A percentile compares a stretch with the other conserved stretches of the same genome.
Evolutionary conservation across 2,113 vertebrate genomes (phyloP).

Genomic region (Nanorana parkeri): DNA sequence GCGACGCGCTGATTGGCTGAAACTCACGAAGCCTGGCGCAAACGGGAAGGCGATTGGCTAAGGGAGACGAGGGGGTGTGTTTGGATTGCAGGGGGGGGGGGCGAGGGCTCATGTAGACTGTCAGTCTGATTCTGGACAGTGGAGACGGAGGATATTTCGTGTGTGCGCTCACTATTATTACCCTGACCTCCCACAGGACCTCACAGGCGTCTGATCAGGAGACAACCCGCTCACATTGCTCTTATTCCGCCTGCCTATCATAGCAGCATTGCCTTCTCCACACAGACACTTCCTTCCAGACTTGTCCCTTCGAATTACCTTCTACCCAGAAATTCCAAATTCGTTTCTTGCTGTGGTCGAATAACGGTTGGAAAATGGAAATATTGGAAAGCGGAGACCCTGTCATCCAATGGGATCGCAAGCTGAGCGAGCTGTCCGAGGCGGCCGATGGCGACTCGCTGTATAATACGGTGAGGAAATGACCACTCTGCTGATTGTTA

Average conservation of each 20-base stretch:
- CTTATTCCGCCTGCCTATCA: background rate
- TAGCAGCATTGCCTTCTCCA: background rate
- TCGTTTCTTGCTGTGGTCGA: background rate
- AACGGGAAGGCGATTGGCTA: conserved; percentile 51
- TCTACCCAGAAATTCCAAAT: background rate
- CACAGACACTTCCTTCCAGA: background rate
- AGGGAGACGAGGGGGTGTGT: background rate
- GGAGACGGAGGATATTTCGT: background rate
- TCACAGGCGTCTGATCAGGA: background rate
- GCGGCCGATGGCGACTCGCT: conserved; percentile 82
- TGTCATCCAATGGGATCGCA: conserved; percentile 89
- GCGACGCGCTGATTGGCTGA: conserved; percentile 53
- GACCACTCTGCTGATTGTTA: no score
- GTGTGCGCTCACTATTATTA: background rate
- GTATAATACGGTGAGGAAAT: conserved; percentile 84
- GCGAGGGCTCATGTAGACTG: background rate
- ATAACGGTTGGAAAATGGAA: conserved; percentile 75
- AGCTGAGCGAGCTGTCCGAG: conserved; percentile 94
- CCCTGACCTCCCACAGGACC: conserved; percentile 55
- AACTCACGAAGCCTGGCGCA: background rate
- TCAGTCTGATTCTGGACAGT: conserved; percentile 22
- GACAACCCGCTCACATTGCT: background rate
- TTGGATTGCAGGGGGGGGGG: background rate
- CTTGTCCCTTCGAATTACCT: background rate
- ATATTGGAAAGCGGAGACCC: conserved; percentile 84